Evolutionary conservation across 2,888 invertebrate genomes (phyloP), one percentile per base, ranked within the genome.

Genomic region (Emesis furor): DNA sequence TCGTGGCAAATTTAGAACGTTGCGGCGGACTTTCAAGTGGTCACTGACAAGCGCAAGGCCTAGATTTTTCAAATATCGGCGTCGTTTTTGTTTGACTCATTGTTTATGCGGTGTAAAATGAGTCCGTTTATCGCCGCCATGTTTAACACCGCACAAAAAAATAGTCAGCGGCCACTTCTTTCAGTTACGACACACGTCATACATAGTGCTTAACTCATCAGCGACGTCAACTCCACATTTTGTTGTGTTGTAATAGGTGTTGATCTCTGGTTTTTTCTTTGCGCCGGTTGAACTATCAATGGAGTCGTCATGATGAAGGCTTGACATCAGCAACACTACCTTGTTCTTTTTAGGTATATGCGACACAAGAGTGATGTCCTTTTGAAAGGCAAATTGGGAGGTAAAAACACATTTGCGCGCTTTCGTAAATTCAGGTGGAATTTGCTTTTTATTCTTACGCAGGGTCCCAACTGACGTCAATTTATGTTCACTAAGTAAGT

Each of bases 191-290:
- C 37, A 51, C 59, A 83, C 78, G 37, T 83, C 55, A 46, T 83
- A 83, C 10, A 59, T 78, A 12, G 77, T 32, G 46, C 72, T 30
- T 2, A 83, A 42, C 10, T 83, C 74, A 12, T 78, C 75, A 6
- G 55, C 72, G n/a, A 83, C 80, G 24, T 83, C 80, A 6, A 80
- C 83, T 24, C 75, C 80, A 30, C 14, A 42, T 76, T 82, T 79
- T 46, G 78, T 82, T 4, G 30, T n/a, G 24, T 82, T 82, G 24
- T 82, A 78, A 76, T 78, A 82, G 8, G 75, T 78, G 8, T 73
- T 79, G 2, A 82, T 78, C n/a, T 82, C 78, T 10, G 78, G 82
- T 55, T 79, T 82, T 62, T 35, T 24, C 73, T 81, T 78, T 14
- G 65, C 72, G 2, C 65, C 78, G 12, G 62, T 78, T 14, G 46